Evolutionary conservation across 2,888 invertebrate genomes (phyloP).

Genomic region (Heteropelma amictum): DNA sequence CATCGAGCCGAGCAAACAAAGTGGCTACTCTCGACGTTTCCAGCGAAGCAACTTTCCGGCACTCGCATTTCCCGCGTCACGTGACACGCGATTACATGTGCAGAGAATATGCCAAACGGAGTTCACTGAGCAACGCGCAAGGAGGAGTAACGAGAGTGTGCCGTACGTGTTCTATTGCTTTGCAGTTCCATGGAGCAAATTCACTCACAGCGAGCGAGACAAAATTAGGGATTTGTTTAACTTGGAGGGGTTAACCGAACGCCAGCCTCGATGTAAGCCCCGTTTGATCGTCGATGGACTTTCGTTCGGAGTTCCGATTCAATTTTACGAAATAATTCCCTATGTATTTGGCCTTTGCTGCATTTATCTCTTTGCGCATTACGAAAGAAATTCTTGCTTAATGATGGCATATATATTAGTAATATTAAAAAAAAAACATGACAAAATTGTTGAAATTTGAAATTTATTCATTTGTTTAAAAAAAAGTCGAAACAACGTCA

Average conservation of each 20-base stretch:
- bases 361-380: no score
- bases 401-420: no score
- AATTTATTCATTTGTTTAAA: no score
- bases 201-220: not conserved
- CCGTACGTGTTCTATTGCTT: not conserved
- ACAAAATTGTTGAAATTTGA: no score
- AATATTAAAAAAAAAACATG: no score
- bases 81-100: not conserved
- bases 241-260: not conserved
- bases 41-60: conserved; percentile 5
- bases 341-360: no score
- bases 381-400: no score
- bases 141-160: conserved; percentile 20
- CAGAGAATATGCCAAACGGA: not conserved
- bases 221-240: conserved; percentile 39
- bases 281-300: not conserved
- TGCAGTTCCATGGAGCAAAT: not conserved
- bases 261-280: no score
- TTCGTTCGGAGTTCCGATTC: no score
- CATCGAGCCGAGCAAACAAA: conserved; percentile 28
- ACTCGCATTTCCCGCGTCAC: not conserved
- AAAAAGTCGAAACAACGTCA: not conserved
- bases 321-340: no score
- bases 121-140: not conserved
- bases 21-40: conserved; percentile 1